phyloP scores from a whole-genome alignment of 2,113 vertebrate species.

The Atlantisia rogersi region DNA sequence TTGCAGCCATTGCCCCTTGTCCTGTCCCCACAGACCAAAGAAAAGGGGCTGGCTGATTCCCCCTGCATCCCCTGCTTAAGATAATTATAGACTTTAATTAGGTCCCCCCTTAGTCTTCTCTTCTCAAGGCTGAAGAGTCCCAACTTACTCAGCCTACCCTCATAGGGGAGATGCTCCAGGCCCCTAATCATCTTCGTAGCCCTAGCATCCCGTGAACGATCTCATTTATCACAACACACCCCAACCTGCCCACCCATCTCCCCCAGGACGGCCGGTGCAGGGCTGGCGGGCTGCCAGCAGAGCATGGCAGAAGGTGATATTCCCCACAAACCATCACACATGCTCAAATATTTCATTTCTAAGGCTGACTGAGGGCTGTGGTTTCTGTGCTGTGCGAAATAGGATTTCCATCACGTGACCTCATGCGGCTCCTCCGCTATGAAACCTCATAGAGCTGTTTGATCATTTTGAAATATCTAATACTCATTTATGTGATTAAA shows the following conservation, averaged over 20 bases:
- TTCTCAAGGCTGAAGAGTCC: too few species aligned
- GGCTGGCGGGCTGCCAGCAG: not conserved
- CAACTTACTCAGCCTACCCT: too few species aligned
- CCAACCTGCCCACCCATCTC: not conserved
- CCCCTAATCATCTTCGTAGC: too few species aligned
- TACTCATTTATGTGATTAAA: slow-evolving; percentile 5
- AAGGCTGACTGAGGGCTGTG: slow-evolving; percentile 14
- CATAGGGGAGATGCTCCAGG: too few species aligned
- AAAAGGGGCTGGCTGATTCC: too few species aligned
- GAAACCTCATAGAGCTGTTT: not conserved
- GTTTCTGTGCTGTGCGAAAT: not conserved
- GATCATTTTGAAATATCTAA: slow-evolving; percentile 30
- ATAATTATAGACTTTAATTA: too few species aligned
- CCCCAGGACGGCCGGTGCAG: not conserved
- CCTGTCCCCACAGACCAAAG: too few species aligned
- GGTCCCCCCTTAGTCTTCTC: too few species aligned
- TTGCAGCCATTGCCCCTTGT: too few species aligned
- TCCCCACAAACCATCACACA: slow-evolving; percentile 43
- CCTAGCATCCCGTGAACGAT: not conserved
- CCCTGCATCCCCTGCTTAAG: too few species aligned
- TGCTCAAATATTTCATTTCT: slow-evolving; percentile 34
- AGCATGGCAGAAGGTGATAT: not conserved
- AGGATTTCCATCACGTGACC: slow-evolving; percentile 10
- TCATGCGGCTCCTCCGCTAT: not conserved
- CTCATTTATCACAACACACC: not conserved